phyloP scores from a whole-genome alignment of 1,140 invertebrate genomes.

The Cydia amplana region DNA sequence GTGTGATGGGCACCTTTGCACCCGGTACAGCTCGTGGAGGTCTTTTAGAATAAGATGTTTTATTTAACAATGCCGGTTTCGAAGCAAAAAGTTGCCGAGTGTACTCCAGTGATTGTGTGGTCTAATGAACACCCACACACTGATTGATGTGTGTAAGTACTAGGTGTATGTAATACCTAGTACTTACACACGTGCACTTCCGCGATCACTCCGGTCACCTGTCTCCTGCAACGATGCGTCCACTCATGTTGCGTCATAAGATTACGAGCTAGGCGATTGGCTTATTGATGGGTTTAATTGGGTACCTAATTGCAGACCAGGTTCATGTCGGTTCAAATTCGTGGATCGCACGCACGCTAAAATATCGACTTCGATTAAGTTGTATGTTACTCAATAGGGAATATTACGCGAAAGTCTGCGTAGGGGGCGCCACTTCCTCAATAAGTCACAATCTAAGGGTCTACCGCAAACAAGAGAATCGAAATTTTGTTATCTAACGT shows the following conservation, averaged over 20 bases:
- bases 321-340: background rate
- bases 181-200: background rate
- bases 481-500: too few relatives aligned
- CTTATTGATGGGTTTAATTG: slow-evolving; percentile 7
- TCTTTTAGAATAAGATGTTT: too few relatives aligned
- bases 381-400: background rate
- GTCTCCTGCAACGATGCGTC: slow-evolving; percentile 2
- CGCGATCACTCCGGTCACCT: slow-evolving; percentile 6
- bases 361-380: background rate
- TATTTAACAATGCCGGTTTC: too few relatives aligned
- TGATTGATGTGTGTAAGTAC: too few relatives aligned
- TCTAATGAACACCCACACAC: background rate
- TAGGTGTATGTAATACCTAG: too few relatives aligned
- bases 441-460: too few relatives aligned
- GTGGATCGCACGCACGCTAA: slow-evolving; percentile 12
- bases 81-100: background rate
- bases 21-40: too few relatives aligned
- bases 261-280: background rate
- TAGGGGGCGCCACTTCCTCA: too few relatives aligned
- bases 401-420: too few relatives aligned
- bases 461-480: too few relatives aligned
- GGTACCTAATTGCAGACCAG: background rate
- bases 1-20: too few relatives aligned
- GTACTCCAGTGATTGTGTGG: background rate
- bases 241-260: background rate